Conservation (phyloP, 2,888 invertebrate species). For the Thymelicus acteon region DNA sequence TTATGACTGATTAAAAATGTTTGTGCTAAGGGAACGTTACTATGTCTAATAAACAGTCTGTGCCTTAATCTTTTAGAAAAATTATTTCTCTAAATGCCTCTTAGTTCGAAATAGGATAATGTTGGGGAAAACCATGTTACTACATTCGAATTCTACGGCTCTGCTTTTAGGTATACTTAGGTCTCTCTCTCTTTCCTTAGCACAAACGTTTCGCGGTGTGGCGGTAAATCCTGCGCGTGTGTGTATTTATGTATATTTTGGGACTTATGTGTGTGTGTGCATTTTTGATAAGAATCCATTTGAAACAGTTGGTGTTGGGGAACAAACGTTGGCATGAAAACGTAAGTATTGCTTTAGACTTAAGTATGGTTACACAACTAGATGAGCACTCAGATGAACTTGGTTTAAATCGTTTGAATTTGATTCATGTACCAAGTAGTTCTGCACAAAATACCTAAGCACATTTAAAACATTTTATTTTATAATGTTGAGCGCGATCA, state of each 20-base stretch:
- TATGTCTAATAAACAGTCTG: constrained; percentile 45
- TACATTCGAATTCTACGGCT: constrained; percentile 26
- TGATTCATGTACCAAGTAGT: constrained; percentile 37
- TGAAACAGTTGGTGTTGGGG: constrained; percentile 80
- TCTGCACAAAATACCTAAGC: constrained; percentile 28
- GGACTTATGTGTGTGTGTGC: constrained; percentile 63
- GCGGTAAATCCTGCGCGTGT: constrained; percentile 59
- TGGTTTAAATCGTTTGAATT: constrained; percentile 29
- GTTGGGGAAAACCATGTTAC: constrained; percentile 2
- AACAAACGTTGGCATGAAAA: constrained; percentile 71
- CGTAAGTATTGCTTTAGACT: constrained; percentile 73
- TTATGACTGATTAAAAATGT: constrained; percentile 61
- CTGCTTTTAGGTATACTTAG: constrained; percentile 35
- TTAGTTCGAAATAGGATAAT: constrained; percentile 26
- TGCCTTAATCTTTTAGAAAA: constrained; percentile 46
- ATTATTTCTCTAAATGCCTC: constrained; percentile 34
- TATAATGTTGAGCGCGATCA: constrained; percentile 5
- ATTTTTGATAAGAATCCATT: constrained; percentile 60
- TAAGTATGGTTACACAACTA: constrained; percentile 51
- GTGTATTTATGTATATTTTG: constrained; percentile 52
- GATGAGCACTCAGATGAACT: constrained; percentile 45
- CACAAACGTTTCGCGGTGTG: constrained; percentile 63
- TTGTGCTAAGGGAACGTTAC: constrained; percentile 71
- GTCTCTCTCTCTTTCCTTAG: constrained; percentile 55
- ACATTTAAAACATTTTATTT: neutral